Conservation (phyloP, 1,140 invertebrate genomes). For the Hypothenemus hampei region DNA sequence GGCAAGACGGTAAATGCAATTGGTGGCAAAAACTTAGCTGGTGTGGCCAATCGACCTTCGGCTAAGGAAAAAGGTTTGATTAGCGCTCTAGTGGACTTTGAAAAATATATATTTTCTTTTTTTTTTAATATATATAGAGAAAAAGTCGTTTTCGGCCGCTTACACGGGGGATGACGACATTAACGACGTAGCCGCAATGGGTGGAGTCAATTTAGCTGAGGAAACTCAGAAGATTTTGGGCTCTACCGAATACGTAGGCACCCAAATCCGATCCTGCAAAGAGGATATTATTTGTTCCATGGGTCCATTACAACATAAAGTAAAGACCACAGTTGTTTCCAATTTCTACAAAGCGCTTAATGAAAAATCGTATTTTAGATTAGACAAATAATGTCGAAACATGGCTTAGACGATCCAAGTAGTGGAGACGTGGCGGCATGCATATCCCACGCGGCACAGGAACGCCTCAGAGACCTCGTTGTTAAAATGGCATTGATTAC, state of each 20-base stretch:
- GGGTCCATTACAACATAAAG: conserved; percentile 55
- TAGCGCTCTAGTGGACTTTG: too few relatives aligned
- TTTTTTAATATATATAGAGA: conserved; percentile 48
- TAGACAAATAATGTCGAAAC: conserved; percentile 64
- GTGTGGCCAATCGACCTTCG: conserved; percentile 6
- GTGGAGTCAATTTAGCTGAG: conserved; percentile 96
- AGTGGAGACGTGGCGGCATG: conserved; percentile 79
- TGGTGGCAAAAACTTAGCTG: conserved; percentile 6
- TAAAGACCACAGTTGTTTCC: conserved; percentile 37
- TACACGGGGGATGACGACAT: conserved; percentile 84
- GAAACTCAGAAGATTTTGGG: conserved; percentile 91
- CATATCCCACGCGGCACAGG: conserved; percentile 93
- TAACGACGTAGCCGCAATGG: conserved; percentile 98
- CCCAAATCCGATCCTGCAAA: conserved; percentile 92
- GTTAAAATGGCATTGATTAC: conserved; percentile 92
- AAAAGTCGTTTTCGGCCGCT: conserved; percentile 54
- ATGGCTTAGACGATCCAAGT: conserved; percentile 82
- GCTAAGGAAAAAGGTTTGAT: conserved; percentile 27
- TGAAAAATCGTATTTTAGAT: conserved; percentile 47
- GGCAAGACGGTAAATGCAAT: conserved; percentile 5
- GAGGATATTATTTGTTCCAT: conserved; percentile 88
- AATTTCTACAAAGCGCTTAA: background rate
- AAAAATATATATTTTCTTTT: too few relatives aligned
- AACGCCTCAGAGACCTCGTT: conserved; percentile 84
- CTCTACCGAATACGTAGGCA: conserved; percentile 91